phyloP scores from a whole-genome alignment of 2,113 vertebrate genomes.

The Forbesichthys papilliferus region DNA sequence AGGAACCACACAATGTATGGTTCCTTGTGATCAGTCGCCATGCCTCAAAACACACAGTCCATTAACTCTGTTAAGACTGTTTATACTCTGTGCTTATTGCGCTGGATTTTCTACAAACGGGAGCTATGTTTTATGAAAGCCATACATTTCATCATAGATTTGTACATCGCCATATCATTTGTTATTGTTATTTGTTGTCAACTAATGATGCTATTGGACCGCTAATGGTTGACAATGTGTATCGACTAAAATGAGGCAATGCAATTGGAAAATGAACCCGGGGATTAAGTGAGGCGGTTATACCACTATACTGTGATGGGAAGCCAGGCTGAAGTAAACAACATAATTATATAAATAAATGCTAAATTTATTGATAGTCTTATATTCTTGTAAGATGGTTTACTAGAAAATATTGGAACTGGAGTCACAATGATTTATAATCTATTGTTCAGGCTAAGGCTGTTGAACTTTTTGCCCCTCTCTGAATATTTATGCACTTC shows the following conservation, averaged over 20 bases:
- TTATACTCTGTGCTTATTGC: slow-evolving; percentile 49
- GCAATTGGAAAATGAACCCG: slow-evolving; percentile 41
- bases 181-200: slow-evolving; percentile 57
- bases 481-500: slow-evolving; percentile 67
- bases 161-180: slow-evolving; percentile 35
- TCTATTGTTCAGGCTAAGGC: slow-evolving; percentile 64
- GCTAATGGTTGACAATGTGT: slow-evolving; percentile 48
- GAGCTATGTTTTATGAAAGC: slow-evolving; percentile 57
- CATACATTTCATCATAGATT: slow-evolving; percentile 58
- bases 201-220: slow-evolving; percentile 57
- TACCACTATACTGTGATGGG: slow-evolving; percentile 37
- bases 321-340: slow-evolving; percentile 37
- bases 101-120: slow-evolving; percentile 52
- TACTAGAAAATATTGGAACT: slow-evolving; percentile 74
- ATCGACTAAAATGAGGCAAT: slow-evolving; percentile 42
- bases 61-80: slow-evolving; percentile 52
- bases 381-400: slow-evolving; percentile 63
- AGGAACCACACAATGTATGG: slow-evolving; percentile 49
- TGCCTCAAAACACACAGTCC: slow-evolving; percentile 56
- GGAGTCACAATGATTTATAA: slow-evolving; percentile 73
- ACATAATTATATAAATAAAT: slow-evolving; percentile 62
- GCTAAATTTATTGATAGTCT: slow-evolving; percentile 67
- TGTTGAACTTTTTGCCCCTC: slow-evolving; percentile 58
- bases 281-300: slow-evolving; percentile 40
- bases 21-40: slow-evolving; percentile 58